phyloP scores from a whole-genome alignment of 2,113 vertebrate genomes.

The Gasterosteus aculeatus region DNA sequence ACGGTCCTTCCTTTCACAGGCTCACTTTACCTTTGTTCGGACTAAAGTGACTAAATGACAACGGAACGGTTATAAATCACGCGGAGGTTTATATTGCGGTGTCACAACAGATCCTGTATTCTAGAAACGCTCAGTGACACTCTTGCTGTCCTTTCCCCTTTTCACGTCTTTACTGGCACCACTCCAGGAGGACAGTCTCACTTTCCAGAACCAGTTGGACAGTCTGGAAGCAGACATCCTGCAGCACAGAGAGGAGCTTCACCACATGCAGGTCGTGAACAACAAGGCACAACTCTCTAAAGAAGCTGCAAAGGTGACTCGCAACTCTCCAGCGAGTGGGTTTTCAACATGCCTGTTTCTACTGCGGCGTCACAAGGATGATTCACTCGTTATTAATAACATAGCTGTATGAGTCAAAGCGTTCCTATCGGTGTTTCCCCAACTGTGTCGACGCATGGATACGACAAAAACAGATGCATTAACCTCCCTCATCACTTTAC shows the following conservation, averaged over 20 bases:
- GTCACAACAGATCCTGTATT: not conserved
- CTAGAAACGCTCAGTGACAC: not conserved
- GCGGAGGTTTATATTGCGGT: not conserved
- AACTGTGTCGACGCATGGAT: not conserved
- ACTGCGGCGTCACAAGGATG: not conserved
- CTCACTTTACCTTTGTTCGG: conserved; percentile 6
- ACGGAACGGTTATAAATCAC: not conserved
- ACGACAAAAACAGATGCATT: not conserved
- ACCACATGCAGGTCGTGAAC: conserved; percentile 80
- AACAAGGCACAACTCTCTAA: conserved; percentile 78
- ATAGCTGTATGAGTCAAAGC: not conserved
- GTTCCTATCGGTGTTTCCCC: not conserved
- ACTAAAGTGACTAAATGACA: not conserved
- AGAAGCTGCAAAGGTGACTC: conserved; percentile 82
- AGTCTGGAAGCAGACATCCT: conserved; percentile 82
- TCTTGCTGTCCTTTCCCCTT: not conserved
- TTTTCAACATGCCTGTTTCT: not conserved
- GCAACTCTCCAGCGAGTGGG: not conserved
- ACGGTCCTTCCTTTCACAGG: not conserved
- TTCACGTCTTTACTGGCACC: not conserved
- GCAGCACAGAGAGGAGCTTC: conserved; percentile 78
- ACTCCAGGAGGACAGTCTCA: conserved; percentile 85
- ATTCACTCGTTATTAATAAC: not conserved
- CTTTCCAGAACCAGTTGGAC: conserved; percentile 82
- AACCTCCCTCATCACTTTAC: not conserved